These are phyloP conservation scores for Gymnarchus niloticus DNA, from an alignment of 2,113 vertebrate genomes.

Conservation along the genomic window DNA sequence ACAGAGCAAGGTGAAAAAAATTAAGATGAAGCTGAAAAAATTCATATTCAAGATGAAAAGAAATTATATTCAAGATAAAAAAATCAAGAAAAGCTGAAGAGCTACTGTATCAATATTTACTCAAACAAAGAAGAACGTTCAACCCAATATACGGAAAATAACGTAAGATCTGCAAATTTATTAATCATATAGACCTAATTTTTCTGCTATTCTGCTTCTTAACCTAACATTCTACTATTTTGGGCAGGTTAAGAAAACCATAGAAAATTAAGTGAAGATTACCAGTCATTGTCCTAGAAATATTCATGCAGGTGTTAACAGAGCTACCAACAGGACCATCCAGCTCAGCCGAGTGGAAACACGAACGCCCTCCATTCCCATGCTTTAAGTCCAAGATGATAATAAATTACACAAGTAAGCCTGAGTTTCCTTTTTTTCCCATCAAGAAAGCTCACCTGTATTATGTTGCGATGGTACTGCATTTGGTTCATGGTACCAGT, in stretches of 20 bases:
- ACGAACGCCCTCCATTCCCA: background rate
- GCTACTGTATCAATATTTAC: background rate
- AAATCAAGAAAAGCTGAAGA: no score
- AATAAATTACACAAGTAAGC: background rate
- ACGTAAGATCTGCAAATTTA: background rate
- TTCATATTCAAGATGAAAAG: background rate
- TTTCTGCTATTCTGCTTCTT: no score
- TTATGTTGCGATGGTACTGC: constrained; percentile 61
- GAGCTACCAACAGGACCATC: background rate
- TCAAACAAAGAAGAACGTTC: background rate
- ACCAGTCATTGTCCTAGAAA: background rate
- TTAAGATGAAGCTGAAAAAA: background rate
- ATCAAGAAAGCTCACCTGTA: constrained; percentile 51
- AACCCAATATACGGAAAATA: background rate
- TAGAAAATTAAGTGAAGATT: background rate
- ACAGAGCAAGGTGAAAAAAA: background rate
- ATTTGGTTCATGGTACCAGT: constrained; percentile 73
- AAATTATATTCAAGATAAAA: background rate
- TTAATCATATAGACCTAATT: background rate
- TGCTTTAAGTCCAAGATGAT: background rate
- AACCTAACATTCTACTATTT: background rate
- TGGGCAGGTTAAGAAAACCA: background rate
- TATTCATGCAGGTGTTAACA: background rate
- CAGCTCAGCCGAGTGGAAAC: constrained; percentile 10
- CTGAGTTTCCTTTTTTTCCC: background rate